phyloP scores from a whole-genome alignment of 2,113 vertebrate genomes.

The Mustela nigripes region DNA sequence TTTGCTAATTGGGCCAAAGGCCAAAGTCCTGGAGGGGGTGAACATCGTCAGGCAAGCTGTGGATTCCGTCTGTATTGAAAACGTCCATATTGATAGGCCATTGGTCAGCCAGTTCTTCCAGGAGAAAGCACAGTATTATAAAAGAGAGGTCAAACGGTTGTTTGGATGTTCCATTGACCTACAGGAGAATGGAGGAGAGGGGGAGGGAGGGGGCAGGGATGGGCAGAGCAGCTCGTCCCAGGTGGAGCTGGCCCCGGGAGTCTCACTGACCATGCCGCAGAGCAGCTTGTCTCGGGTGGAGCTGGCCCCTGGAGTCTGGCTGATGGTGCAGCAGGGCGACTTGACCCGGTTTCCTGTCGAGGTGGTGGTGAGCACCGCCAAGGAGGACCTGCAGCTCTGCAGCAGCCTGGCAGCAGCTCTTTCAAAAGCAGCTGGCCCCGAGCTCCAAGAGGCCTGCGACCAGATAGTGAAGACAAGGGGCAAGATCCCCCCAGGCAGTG shows the following conservation, averaged over 20 bases:
- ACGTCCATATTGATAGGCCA: slow-evolving; percentile 84
- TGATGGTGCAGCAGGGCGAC: slow-evolving; percentile 88
- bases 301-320: slow-evolving; percentile 84
- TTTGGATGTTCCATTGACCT: slow-evolving; percentile 89
- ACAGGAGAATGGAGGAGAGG: slow-evolving; percentile 69
- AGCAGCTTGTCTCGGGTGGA: slow-evolving; percentile 74
- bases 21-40: slow-evolving; percentile 79
- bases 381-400: slow-evolving; percentile 81
- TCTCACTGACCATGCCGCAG: slow-evolving; percentile 85
- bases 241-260: slow-evolving; percentile 78
- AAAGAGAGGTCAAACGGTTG: slow-evolving; percentile 57
- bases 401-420: slow-evolving; percentile 88
- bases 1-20: slow-evolving; percentile 87
- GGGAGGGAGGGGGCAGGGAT: accelerated
- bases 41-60: slow-evolving; percentile 67
- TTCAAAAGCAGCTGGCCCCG: slow-evolving; percentile 88
- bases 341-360: slow-evolving; percentile 86
- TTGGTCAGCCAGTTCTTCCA: slow-evolving; percentile 89
- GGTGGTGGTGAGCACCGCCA: slow-evolving; percentile 90
- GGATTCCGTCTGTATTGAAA: slow-evolving; percentile 81
- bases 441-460: slow-evolving; percentile 88
- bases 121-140: slow-evolving; percentile 79
- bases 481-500: slow-evolving; percentile 77
- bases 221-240: slow-evolving; percentile 62
- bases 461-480: slow-evolving; percentile 66